phyloP scores from a whole-genome alignment of 92 coral and sea anemone species.

The Zoanthus gigantus region DNA sequence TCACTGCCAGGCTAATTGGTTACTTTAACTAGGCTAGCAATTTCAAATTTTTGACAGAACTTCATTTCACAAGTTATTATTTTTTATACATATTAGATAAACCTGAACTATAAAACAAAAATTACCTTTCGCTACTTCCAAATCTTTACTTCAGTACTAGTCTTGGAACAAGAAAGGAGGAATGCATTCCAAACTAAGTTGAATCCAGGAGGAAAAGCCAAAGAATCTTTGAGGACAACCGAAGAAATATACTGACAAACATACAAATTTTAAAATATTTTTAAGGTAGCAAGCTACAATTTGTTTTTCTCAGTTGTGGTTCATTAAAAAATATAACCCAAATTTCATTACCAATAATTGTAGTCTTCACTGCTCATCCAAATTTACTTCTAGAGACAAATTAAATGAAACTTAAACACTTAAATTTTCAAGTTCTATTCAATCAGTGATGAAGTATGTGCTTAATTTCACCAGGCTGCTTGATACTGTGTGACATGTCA shows the following conservation, averaged over 20 bases:
- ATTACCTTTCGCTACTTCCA: not conserved
- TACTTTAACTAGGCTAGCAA: not conserved
- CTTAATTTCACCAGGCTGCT: slow-evolving; percentile 25
- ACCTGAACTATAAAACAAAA: not conserved
- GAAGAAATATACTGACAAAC: no score
- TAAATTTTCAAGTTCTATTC: not conserved
- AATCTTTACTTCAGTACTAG: no score
- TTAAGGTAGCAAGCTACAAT: not conserved
- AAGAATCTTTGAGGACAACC: no score
- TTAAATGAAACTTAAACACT: not conserved
- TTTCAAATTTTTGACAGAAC: not conserved
- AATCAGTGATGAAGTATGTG: not conserved
- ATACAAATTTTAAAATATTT: no score
- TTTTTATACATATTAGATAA: not conserved
- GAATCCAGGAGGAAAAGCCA: no score
- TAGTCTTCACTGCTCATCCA: not conserved
- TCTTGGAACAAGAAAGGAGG: not conserved
- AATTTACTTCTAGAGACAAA: not conserved
- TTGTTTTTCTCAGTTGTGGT: not conserved
- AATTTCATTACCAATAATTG: not conserved
- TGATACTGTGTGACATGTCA: slow-evolving; percentile 35
- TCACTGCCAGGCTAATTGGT: not conserved
- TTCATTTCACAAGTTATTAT: not conserved
- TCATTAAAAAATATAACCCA: not conserved
- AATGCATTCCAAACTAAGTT: not conserved